Conservation (phyloP, 2,113 vertebrate species). For the Mobula birostris region DNA sequence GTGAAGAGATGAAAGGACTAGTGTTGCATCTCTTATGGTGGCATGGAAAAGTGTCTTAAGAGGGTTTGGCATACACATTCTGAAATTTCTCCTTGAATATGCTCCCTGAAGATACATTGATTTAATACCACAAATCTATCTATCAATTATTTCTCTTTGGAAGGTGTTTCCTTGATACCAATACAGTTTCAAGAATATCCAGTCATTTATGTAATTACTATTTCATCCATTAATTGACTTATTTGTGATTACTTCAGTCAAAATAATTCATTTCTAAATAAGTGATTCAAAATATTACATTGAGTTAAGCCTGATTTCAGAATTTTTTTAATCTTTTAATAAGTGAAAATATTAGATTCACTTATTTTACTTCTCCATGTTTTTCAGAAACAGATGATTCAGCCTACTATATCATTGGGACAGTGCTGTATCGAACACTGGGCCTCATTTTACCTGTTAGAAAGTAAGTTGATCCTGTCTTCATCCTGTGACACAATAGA, state of each 20-base stretch:
- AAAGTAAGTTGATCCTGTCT: slow-evolving; percentile 59
- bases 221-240: neutral
- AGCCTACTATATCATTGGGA: slow-evolving; percentile 87
- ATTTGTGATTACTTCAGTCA: neutral
- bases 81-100: neutral
- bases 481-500: neutral
- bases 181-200: neutral
- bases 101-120: neutral
- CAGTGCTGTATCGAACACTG: slow-evolving; percentile 86
- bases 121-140: neutral
- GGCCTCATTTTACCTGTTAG: slow-evolving; percentile 83
- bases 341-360: slow-evolving; percentile 13
- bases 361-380: slow-evolving; percentile 41
- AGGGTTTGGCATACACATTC: neutral
- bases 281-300: neutral
- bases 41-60: too few relatives aligned
- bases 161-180: neutral
- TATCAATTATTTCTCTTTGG: neutral
- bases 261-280: neutral
- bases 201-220: neutral
- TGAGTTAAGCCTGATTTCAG: neutral
- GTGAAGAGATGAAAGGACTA: too few relatives aligned
- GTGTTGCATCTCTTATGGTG: too few relatives aligned
- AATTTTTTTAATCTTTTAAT: slow-evolving; percentile 18
- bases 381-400: slow-evolving; percentile 69